phyloP scores from a whole-genome alignment of 2,797 vertebrate genomes.

The Neomorphus geoffroyi region DNA sequence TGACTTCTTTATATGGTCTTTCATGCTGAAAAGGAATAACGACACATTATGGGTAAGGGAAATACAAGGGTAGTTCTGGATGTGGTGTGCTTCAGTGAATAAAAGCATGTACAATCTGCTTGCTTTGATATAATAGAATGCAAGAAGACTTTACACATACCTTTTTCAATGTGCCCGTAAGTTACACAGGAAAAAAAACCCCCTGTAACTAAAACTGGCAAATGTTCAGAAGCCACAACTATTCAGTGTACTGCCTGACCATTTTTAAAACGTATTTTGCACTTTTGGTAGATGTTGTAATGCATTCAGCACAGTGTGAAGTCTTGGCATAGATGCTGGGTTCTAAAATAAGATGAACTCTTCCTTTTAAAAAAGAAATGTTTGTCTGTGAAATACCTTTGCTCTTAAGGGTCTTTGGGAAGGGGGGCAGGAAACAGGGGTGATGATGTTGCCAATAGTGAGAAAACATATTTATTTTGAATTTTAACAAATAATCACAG shows the following conservation, averaged over 20 bases:
- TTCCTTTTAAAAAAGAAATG: constrained; percentile 41
- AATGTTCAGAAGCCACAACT: constrained; percentile 49
- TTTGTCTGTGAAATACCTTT: constrained; percentile 57
- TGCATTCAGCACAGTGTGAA: constrained; percentile 69
- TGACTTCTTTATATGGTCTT: neutral
- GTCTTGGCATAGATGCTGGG: constrained; percentile 48
- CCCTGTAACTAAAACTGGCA: constrained; percentile 22
- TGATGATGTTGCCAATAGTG: neutral
- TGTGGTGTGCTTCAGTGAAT: constrained; percentile 5
- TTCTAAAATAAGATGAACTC: constrained; percentile 61
- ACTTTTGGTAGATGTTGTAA: constrained; percentile 66
- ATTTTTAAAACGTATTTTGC: constrained; percentile 61
- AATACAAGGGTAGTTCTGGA: neutral
- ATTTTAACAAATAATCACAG: neutral
- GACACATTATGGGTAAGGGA: neutral
- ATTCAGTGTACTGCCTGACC: constrained; percentile 47
- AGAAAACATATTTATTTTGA: neutral
- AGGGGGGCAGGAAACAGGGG: neutral
- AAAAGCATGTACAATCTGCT: constrained; percentile 37
- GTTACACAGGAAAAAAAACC: neutral
- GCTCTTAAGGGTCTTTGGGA: constrained; percentile 15
- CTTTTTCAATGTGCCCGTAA: constrained; percentile 27
- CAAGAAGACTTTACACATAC: constrained; percentile 27
- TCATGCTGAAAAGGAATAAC: constrained; percentile 17
- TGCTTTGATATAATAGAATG: constrained; percentile 48